Evolutionary conservation across 2,113 vertebrate genomes (phyloP), one percentile per base, ranked within the genome.

Genomic region (Chaetops frenatus): DNA sequence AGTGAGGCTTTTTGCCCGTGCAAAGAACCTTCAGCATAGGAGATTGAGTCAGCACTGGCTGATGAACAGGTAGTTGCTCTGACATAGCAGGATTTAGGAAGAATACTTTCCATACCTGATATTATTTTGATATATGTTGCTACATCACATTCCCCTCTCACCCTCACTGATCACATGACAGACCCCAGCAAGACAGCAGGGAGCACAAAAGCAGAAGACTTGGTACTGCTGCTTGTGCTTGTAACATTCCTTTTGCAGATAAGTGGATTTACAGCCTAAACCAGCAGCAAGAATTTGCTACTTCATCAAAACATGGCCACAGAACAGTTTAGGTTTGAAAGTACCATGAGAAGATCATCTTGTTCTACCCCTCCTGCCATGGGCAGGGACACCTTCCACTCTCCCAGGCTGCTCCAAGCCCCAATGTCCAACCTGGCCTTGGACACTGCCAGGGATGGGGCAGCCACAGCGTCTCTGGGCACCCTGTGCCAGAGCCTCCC

Each of bases 401-500:
- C 2, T 23, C 8, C 11, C 45, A 66, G 19, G 8, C 1, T n/a
- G 6, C 45, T 58, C 28, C 27, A 31, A 88, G 27, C 33, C 33
- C 18, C 9, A 4, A 38, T n/a, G n/a, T n/a, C 60, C 51, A 73
- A 4, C 51, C 51, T 21, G 22, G 36, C 33, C 36, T 45, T 14
- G 58, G 9, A 29, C 31, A 21, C 28, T 44, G 16, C 15, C 33
- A 88, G 60, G 18, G 6, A 33, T 42, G 31, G 27, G 4, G 8
- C 44, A 81, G 18, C 12, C 19, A 58, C 14, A 65, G 27, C 15
- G 65, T 4, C 36, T 28, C 44, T 24, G 33, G 17, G 33, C 18
- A 57, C 0, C 18, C 27, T 58, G 36, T 81, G 33, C 51, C 1
- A 45, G 36, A 4, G 36, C 33, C 12, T 36, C 15, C 1, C 1